phyloP scores from a whole-genome alignment of 2,113 vertebrate species.

The Panthera tigris region DNA sequence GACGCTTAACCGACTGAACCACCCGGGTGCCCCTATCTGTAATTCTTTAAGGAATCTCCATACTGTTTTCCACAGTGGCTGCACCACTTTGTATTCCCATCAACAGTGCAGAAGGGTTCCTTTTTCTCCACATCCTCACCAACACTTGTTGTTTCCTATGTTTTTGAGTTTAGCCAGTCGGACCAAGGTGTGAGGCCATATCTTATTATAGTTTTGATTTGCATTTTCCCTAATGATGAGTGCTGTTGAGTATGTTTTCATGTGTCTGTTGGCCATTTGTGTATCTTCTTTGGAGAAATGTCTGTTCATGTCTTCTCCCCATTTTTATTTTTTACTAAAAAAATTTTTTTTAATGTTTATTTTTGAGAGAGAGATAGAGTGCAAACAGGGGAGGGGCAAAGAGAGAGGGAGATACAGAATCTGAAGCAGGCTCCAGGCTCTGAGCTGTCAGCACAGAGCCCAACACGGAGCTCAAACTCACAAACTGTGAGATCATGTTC shows the following conservation, averaged over 20 bases:
- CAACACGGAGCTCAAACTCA: too few species aligned
- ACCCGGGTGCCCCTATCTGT: too few species aligned
- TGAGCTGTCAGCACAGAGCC: too few species aligned
- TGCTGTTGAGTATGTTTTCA: background rate
- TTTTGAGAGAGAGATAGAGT: too few species aligned
- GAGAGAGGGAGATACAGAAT: too few species aligned
- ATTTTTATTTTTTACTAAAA: background rate
- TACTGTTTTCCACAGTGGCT: background rate
- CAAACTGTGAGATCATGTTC: too few species aligned
- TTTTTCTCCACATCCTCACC: background rate
- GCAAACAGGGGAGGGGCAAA: too few species aligned
- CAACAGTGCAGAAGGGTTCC: background rate
- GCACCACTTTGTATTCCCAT: background rate
- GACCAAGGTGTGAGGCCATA: background rate
- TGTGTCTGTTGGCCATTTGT: background rate
- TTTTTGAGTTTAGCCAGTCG: background rate
- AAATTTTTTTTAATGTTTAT: too few species aligned
- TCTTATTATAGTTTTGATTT: background rate
- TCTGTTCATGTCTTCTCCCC: background rate
- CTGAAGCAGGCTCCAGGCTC: too few species aligned
- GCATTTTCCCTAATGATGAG: background rate
- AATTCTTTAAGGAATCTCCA: background rate
- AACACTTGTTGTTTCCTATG: background rate
- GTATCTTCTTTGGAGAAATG: background rate
- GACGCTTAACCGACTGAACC: too few species aligned